Conservation (phyloP, 2,888 invertebrate species). For the Agrilus cyanescens region DNA sequence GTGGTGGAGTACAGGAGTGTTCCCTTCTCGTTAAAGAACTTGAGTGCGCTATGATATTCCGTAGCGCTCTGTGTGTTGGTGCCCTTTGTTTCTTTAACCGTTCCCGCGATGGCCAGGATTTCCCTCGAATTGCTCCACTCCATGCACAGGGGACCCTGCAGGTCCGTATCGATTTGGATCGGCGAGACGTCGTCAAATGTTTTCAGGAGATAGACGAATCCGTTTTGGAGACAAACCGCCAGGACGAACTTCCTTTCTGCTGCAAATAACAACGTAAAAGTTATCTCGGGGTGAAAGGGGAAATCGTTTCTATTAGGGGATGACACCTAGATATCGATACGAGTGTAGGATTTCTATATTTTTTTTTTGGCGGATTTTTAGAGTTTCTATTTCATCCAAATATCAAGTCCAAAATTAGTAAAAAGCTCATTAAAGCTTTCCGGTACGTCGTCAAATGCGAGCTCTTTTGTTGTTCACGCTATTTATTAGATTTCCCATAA, state of each 20-base stretch:
- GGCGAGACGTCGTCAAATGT: constrained; percentile 93
- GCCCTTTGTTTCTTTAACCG: constrained; percentile 36
- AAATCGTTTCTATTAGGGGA: too few relatives aligned
- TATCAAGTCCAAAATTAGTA: too few relatives aligned
- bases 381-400: too few relatives aligned
- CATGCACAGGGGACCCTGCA: constrained; percentile 72
- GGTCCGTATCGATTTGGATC: constrained; percentile 69
- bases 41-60: constrained; percentile 69
- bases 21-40: constrained; percentile 85
- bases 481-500: too few relatives aligned
- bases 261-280: constrained; percentile 19
- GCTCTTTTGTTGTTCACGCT: too few relatives aligned
- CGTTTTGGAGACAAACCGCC: constrained; percentile 80
- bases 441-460: too few relatives aligned
- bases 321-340: too few relatives aligned
- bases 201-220: constrained; percentile 78
- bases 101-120: constrained; percentile 83
- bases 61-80: constrained; percentile 20
- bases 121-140: constrained; percentile 96
- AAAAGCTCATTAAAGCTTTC: too few relatives aligned
- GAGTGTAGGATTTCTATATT: too few relatives aligned
- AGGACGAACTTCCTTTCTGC: constrained; percentile 62
- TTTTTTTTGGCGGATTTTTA: too few relatives aligned
- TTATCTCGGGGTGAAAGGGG: too few relatives aligned
- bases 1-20: constrained; percentile 66